These are phyloP conservation scores for Chelon auratus DNA, from an alignment of 2,797 vertebrate species.

Conservation along the genomic window DNA sequence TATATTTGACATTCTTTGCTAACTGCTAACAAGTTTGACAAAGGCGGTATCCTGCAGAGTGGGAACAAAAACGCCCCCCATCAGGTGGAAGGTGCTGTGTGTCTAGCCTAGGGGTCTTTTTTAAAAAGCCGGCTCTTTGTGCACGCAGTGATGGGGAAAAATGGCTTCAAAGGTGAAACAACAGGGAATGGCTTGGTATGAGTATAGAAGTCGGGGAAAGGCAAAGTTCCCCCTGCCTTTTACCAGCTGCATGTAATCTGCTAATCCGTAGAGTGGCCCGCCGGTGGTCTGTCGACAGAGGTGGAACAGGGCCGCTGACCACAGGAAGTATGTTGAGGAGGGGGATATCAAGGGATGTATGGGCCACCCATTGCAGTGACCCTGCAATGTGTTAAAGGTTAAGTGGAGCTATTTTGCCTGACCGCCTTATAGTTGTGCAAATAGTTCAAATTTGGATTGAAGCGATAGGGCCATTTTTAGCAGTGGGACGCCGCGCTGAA, in stretches of 20 bases:
- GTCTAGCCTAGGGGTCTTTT: slow-evolving; percentile 62
- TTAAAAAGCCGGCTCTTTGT: slow-evolving; percentile 76
- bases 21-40: slow-evolving; percentile 57
- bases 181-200: slow-evolving; percentile 65
- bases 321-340: slow-evolving; percentile 64
- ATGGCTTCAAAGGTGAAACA: slow-evolving; percentile 78
- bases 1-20: slow-evolving; percentile 26
- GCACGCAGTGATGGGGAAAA: slow-evolving; percentile 79
- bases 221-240: slow-evolving; percentile 68
- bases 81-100: slow-evolving; percentile 71
- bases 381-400: slow-evolving; percentile 75
- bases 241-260: slow-evolving; percentile 82
- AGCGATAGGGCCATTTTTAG: slow-evolving; percentile 38
- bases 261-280: slow-evolving; percentile 72
- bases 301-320: slow-evolving; percentile 70
- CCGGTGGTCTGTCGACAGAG: slow-evolving; percentile 73
- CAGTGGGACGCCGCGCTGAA: slow-evolving; percentile 3
- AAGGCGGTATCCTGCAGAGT: slow-evolving; percentile 52
- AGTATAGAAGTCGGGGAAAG: slow-evolving; percentile 58
- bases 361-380: slow-evolving; percentile 68
- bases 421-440: slow-evolving; percentile 39
- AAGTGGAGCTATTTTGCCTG: slow-evolving; percentile 71
- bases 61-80: slow-evolving; percentile 58
- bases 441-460: slow-evolving; percentile 46
- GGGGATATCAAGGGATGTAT: slow-evolving; percentile 29